Base-by-base conservation (phyloP, 2,113 vertebrate species). In the Tychaedon coryphoeus region DNA sequence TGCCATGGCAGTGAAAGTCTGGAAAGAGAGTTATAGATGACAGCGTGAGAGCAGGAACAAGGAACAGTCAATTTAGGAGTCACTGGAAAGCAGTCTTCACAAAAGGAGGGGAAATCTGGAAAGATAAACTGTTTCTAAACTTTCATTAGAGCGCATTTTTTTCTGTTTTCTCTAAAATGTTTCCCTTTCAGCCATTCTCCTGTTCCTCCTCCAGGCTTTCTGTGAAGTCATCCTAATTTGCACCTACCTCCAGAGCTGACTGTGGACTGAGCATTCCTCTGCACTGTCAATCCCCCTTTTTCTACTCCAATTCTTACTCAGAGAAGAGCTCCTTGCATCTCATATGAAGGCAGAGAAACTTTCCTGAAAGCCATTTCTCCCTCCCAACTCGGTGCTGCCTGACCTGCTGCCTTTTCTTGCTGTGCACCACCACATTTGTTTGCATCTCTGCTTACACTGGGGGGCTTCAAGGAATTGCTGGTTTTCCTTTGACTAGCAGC, bases 321-420 rank as follows among this genome's bases (percentile, higher is more conserved):
- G 24, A 77, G 29, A 77, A 91, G 53, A 92, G 14, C 42, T 71
- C 43, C 33, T 58, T 22, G 60, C n/a, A 76, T 60, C n/a, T 64
- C 51, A 2, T 1, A 58, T 3, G 6, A 61, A 58, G 54, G 36
- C n/a, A 88, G 11, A 92, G 19, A 22, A 74, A 86, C 62, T 86
- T 71, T 62, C 45, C 72, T 40, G 53, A 77, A 48, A 80, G n/a
- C 43, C 43, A 17, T 34, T 90, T 9, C 65, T 64, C 56, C 47
- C 64, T 89, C 60, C 42, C 69, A 54, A 0, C 51, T 69, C 2
- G 0, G 11, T 31, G 53, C 18, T 3, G 1, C 29, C 60, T 48
- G 31, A 36, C 48, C 54, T 51, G 40, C 36, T 71, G 33, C 5
- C 36, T 36, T 54, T 23, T 11, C n/a, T 42, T 33, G 42, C 54